phyloP scores from a whole-genome alignment of 2,888 invertebrate genomes.

The Neria commutata region DNA sequence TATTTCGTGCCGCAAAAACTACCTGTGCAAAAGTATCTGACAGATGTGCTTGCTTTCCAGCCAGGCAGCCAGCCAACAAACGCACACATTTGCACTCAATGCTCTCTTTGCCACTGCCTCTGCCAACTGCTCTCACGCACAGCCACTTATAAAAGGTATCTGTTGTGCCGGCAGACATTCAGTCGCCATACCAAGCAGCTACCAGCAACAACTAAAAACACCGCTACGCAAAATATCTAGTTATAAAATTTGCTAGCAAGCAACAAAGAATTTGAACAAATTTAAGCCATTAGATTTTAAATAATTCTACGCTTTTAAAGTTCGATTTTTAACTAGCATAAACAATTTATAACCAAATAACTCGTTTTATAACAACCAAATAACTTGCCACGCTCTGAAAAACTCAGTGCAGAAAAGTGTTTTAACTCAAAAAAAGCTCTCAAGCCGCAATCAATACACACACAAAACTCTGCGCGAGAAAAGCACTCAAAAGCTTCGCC shows the following conservation, averaged over 20 bases:
- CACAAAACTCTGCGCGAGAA: not conserved
- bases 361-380: too few species aligned
- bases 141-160: slow-evolving; percentile 52
- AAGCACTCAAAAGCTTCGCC: not conserved
- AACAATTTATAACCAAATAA: too few species aligned
- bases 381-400: not conserved
- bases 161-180: slow-evolving; percentile 67
- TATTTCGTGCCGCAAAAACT: too few species aligned
- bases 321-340: too few species aligned
- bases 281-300: too few species aligned
- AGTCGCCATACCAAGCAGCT: slow-evolving; percentile 65
- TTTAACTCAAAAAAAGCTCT: slow-evolving; percentile 39
- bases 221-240: slow-evolving; percentile 15
- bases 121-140: slow-evolving; percentile 22
- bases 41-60: slow-evolving; percentile 29
- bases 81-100: slow-evolving; percentile 19
- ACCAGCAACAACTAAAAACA: slow-evolving; percentile 26
- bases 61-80: too few species aligned
- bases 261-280: too few species aligned
- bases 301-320: too few species aligned
- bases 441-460: slow-evolving; percentile 42
- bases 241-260: too few species aligned
- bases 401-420: not conserved
- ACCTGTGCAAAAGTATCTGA: slow-evolving; percentile 18
- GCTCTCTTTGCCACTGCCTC: slow-evolving; percentile 18